A percentile compares a stretch with the other conserved stretches of the same genome.
phyloP scores from a whole-genome alignment of 2,888 invertebrate genomes.

The Dicranocentrus wangi region DNA sequence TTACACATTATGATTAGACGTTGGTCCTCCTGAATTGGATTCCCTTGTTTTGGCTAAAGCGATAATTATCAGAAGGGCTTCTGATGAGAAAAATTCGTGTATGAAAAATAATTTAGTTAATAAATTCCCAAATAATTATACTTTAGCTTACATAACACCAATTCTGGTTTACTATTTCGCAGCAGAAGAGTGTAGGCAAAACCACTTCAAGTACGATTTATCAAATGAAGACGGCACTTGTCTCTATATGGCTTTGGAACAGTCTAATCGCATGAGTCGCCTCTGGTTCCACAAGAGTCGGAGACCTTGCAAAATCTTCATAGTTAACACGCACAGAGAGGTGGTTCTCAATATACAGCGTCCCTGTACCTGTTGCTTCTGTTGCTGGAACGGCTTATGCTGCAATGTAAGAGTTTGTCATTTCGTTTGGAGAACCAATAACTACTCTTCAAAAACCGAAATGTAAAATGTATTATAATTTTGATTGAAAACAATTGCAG shows the following conservation, averaged over 20 bases:
- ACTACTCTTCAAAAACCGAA: too few species aligned
- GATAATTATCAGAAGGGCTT: not conserved
- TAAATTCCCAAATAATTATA: not conserved
- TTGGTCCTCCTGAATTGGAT: slow-evolving; percentile 2
- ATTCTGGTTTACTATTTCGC: too few species aligned
- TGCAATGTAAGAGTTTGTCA: not conserved
- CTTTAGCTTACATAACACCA: too few species aligned
- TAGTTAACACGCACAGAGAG: not conserved
- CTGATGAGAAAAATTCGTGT: slow-evolving; percentile 1
- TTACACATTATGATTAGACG: not conserved
- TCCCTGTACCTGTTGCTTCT: slow-evolving; percentile 1
- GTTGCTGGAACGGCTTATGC: slow-evolving; percentile 3
- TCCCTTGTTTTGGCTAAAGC: not conserved
- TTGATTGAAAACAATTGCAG: not conserved
- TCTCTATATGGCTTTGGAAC: not conserved
- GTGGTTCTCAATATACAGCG: not conserved
- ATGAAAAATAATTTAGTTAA: not conserved
- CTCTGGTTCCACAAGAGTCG: not conserved
- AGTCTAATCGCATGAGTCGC: not conserved
- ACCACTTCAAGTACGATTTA: slow-evolving; percentile 12
- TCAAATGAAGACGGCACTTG: not conserved
- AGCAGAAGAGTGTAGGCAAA: not conserved
- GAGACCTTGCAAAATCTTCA: slow-evolving; percentile 9
- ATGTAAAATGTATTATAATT: not conserved
- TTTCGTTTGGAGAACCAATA: too few species aligned